phyloP scores from a whole-genome alignment of 2,113 vertebrate genomes.

The Jaculus jaculus region DNA sequence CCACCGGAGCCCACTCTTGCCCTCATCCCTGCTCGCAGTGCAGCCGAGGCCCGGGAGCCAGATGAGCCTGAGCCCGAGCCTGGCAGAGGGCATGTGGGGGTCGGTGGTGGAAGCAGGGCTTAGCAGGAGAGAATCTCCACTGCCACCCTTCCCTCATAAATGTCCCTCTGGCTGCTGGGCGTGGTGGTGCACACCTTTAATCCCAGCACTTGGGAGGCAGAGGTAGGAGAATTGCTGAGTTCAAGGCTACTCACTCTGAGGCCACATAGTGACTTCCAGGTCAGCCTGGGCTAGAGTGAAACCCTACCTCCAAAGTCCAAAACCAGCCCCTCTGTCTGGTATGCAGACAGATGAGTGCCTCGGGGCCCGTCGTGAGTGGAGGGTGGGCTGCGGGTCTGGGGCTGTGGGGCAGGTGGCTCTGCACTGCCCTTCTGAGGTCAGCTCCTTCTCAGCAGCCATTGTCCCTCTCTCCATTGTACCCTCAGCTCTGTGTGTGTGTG shows the following conservation, averaged over 20 bases:
- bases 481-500: not conserved
- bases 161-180: too few species aligned
- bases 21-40: accelerated
- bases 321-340: too few species aligned
- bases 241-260: too few species aligned
- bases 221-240: too few species aligned
- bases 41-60: not conserved
- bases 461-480: not conserved
- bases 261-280: too few species aligned
- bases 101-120: not conserved
- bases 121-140: not conserved
- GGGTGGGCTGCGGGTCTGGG: not conserved
- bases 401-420: too few species aligned
- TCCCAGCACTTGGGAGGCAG: too few species aligned
- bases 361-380: not conserved
- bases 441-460: not conserved
- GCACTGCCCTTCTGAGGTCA: not conserved
- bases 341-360: not conserved
- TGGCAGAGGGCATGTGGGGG: not conserved
- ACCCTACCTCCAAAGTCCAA: too few species aligned
- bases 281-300: too few species aligned
- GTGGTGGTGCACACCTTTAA: too few species aligned
- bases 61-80: not conserved
- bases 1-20: too few species aligned
- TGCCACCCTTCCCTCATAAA: not conserved